phyloP scores from a whole-genome alignment of 2,888 invertebrate species.

The Epistrophe eligans region DNA sequence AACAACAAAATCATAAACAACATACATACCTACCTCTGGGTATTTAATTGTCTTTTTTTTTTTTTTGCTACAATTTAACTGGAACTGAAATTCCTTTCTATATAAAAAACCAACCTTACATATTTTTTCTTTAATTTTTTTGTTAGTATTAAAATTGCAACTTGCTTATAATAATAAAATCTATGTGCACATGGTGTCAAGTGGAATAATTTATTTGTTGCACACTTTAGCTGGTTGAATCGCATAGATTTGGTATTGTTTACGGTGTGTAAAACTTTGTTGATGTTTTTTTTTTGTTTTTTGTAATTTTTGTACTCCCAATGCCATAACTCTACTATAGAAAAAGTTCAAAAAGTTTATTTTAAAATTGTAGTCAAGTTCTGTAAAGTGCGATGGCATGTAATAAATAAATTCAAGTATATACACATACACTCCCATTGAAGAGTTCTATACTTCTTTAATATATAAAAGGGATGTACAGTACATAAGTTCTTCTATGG shows the following conservation, averaged over 20 bases:
- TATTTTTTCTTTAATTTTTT: not conserved
- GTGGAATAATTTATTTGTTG: slow-evolving; percentile 65
- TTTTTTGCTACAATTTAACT: not conserved
- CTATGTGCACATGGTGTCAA: slow-evolving; percentile 49
- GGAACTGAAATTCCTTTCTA: not conserved
- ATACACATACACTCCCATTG: not conserved
- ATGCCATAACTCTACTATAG: slow-evolving; percentile 7
- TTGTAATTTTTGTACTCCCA: not conserved
- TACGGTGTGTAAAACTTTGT: slow-evolving; percentile 19
- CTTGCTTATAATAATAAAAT: slow-evolving; percentile 18
- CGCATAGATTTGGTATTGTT: slow-evolving; percentile 54
- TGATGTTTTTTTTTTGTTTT: not conserved
- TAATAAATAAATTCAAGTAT: slow-evolving; percentile 34
- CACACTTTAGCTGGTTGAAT: slow-evolving; percentile 39
- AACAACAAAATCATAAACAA: not conserved
- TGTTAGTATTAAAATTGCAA: not conserved
- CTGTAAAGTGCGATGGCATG: slow-evolving; percentile 31
- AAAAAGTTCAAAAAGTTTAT: slow-evolving; percentile 24
- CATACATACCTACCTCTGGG: not conserved
- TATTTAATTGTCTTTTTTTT: slow-evolving; percentile 8
- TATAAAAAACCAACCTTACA: not conserved
- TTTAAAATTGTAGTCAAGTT: slow-evolving; percentile 13
- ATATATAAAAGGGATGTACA: not conserved
- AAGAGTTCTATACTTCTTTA: not conserved
- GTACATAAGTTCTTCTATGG: slow-evolving; percentile 12